Evolutionary conservation across 2,797 vertebrate species (phyloP), one percentile per base, ranked within the genome.

Genomic region (Brotula barbata): DNA sequence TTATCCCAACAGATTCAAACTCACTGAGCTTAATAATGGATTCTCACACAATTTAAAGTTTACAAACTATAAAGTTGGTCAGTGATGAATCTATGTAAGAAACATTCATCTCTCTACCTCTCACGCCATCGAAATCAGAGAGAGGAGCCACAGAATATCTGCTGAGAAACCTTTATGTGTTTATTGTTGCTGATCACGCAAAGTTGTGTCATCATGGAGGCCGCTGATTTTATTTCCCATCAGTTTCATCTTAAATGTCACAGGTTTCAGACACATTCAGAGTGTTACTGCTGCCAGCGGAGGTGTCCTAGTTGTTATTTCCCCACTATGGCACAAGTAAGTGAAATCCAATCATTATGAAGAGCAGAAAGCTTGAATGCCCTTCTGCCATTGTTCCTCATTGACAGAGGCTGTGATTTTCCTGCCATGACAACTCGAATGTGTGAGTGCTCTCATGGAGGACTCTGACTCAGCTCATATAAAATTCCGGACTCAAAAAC

Each of bases 21-120:
- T 84, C 77, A 44, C 64, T 67, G 68, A 73, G 63, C 66, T 58
- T 11, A 17, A 59, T 56, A 75, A 84, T 78, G 73, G 63, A 80
- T 72, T 64, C 58, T 17, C 56, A 36, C 58, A 19, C 57, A 58
- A 71, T 74, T 52, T 66, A 72, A 28, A 74, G 74, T 72, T 77
- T 64, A 48, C 19, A 1, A 23, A 49, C 68, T 71, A 57, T 72
- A 59, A 81, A 78, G 72, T 58, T 25, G 34, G 57, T 48, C 71
- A 63, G 62, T 47, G 63, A 49, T 68, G 64, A 42, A 71, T 71
- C 15, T 12, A 61, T 47, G n/a, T 0, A 20, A 16, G 53, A 58
- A 64, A 22, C 42, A 2, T 20, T 19, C 1, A 19, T 11, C 44
- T 41, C 21, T 34, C 25, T n/a, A n/a, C 25, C 25, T 28, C 41